A percentile compares a stretch with the other conserved stretches of the same genome.
These are phyloP conservation scores for Mimumesa dahlbomi DNA, from an alignment of 2,888 invertebrate species.

Conservation along the genomic window DNA sequence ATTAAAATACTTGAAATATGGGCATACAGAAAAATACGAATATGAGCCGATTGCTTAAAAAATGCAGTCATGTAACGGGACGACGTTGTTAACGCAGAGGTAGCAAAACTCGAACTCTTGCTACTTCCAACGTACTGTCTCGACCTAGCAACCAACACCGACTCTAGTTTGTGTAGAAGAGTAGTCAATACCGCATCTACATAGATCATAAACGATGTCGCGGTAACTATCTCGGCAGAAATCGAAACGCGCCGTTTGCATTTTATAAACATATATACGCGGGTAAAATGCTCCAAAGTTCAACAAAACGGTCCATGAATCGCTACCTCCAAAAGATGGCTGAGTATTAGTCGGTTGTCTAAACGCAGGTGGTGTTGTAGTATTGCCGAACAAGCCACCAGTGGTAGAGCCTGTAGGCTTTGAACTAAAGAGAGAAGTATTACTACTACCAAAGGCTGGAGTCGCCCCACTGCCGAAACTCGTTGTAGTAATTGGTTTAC, in stretches of 20 bases:
- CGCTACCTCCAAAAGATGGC: constrained; percentile 78
- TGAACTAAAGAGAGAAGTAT: constrained; percentile 83
- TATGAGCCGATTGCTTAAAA: no score
- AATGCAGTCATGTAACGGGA: no score
- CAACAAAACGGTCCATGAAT: constrained; percentile 22
- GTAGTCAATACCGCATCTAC: no score
- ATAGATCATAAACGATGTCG: not conserved
- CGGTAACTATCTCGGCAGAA: not conserved
- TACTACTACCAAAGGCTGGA: constrained; percentile 86
- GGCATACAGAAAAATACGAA: no score
- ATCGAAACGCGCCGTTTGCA: not conserved
- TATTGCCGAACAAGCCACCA: constrained; percentile 84
- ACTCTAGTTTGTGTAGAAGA: no score
- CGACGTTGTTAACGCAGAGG: no score
- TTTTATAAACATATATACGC: constrained; percentile 1
- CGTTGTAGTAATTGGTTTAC: constrained; percentile 83
- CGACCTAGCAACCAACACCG: no score
- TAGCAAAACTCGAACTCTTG: no score
- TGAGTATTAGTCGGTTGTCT: constrained; percentile 84
- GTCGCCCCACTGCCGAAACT: constrained; percentile 85
- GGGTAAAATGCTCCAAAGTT: constrained; percentile 1
- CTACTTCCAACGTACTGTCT: not conserved
- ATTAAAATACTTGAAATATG: no score
- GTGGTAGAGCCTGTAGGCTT: constrained; percentile 80
- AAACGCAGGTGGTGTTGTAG: constrained; percentile 85